Evolutionary conservation across 1,140 invertebrate species (phyloP), one percentile per base, ranked within the genome.

Genomic region (Uloborus diversus): DNA sequence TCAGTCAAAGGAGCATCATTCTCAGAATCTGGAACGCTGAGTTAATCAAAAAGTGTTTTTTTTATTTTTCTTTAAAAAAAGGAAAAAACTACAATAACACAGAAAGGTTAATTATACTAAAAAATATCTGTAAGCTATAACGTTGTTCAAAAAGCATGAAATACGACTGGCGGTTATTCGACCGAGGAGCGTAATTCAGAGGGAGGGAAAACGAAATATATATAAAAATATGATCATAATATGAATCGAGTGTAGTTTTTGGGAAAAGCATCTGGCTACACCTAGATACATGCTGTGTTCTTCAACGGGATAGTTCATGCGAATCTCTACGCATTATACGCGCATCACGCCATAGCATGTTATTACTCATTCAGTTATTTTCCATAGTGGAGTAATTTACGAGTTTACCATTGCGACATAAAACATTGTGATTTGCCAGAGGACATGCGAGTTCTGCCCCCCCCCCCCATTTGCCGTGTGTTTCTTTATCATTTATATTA

Each of bases 381-480:
- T 28, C 69, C 69, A 71, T 59, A 20, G 53, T 20, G 35, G 7
- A 28, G 69, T 59, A 71, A 71, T 71, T 71, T 71, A 71, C 69
- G 69, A 71, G 69, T 71, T 71, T 71, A 71, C 69, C 69, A 71
- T 71, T 71, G 53, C 69, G 56, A 59, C 69, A 61, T 59, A 71
- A 57, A 71, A 71, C 69, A 71, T 71, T 71, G 53, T 71, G 69
- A 71, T 71, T 71, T 56, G 69, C 25, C 25, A 25, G 23, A 23
- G 69, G 35, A 35, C 35, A 71, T 71, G 69, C 69, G 69, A 71
- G 37, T 42, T 42, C 37, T 17, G 9, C 37, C 2, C 9, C 17
- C 2, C 25, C 32, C 20, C 25, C 56, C 28, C 25, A 28, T 37
- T 59, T 59, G 5, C 3, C 20, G 25, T 66, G 47, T 49, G 30